Conservation (phyloP, 2,888 invertebrate genomes). For the Scaeva pyrastri region DNA sequence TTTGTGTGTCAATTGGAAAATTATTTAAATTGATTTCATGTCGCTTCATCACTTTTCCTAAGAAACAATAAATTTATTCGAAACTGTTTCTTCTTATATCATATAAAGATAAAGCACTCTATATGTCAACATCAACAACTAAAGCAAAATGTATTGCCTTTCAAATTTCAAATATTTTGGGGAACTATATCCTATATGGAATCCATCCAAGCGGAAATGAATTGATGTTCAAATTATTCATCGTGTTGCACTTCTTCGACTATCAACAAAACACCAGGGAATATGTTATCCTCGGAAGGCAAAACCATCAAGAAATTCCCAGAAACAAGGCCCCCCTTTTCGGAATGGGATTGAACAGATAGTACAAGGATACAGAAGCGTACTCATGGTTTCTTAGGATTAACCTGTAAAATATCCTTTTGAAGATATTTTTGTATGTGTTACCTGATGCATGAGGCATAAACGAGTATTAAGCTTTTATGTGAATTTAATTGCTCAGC, state of each 20-base stretch:
- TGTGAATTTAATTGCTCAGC: slow-evolving; percentile 9
- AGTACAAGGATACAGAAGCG: not conserved
- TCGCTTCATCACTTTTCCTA: not conserved
- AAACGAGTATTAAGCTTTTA: not conserved
- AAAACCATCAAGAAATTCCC: slow-evolving; percentile 37
- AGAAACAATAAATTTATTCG: not conserved
- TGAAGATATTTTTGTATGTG: no score
- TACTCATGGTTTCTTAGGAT: no score
- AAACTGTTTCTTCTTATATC: not conserved
- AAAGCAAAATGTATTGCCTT: not conserved
- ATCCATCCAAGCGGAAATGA: slow-evolving; percentile 32
- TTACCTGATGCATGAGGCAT: not conserved
- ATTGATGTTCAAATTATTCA: slow-evolving; percentile 45
- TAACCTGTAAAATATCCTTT: not conserved
- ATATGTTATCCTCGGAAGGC: not conserved
- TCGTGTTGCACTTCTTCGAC: slow-evolving; percentile 14
- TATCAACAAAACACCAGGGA: not conserved
- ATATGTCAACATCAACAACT: not conserved
- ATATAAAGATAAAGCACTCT: not conserved
- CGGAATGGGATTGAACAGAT: slow-evolving; percentile 16
- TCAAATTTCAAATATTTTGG: not conserved
- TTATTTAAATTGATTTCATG: not conserved
- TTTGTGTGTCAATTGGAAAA: no score
- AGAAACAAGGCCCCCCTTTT: not conserved
- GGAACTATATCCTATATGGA: not conserved